phyloP scores from a whole-genome alignment of 2,888 invertebrate genomes.

The Tromatobia lineatoria region DNA sequence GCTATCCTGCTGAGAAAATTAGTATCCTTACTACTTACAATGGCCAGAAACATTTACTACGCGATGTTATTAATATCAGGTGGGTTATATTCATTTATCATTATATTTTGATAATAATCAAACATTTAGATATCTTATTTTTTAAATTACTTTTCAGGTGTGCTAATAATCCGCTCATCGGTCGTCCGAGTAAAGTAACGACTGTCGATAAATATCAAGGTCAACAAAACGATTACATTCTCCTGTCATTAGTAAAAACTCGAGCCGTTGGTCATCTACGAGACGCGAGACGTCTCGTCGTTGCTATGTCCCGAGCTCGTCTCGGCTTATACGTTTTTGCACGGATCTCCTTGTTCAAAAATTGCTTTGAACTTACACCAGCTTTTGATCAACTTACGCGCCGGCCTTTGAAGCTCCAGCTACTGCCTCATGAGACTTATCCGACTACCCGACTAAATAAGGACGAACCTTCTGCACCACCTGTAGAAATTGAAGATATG shows the following conservation, averaged over 20 bases:
- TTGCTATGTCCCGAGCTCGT: constrained; percentile 98
- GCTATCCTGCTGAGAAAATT: constrained; percentile 98
- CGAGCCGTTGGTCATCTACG: constrained; percentile 99
- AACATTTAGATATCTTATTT: background rate
- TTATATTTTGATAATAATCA: background rate
- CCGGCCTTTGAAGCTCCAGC: constrained; percentile 92
- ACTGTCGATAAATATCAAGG: constrained; percentile 99
- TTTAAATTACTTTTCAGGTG: constrained; percentile 87
- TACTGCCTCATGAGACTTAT: constrained; percentile 93
- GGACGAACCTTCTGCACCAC: constrained; percentile 84
- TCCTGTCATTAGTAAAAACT: constrained; percentile 98
- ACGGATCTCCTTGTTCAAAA: constrained; percentile 95
- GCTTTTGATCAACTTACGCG: constrained; percentile 96
- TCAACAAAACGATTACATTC: constrained; percentile 99
- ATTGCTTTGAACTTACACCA: constrained; percentile 98
- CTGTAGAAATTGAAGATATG: constrained; percentile 93
- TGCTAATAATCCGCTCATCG: constrained; percentile 97
- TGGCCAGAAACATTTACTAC: constrained; percentile 98
- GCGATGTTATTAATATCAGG: constrained; percentile 96
- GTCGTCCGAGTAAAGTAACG: constrained; percentile 95
- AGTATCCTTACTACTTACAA: constrained; percentile 99
- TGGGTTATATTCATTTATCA: constrained; percentile 56
- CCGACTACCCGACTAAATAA: constrained; percentile 89
- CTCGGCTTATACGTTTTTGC: constrained; percentile 99
- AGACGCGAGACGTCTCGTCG: constrained; percentile 98